These are phyloP conservation scores for Ceyx erithaca DNA, from an alignment of 2,797 vertebrate genomes.

Conservation along the genomic window DNA sequence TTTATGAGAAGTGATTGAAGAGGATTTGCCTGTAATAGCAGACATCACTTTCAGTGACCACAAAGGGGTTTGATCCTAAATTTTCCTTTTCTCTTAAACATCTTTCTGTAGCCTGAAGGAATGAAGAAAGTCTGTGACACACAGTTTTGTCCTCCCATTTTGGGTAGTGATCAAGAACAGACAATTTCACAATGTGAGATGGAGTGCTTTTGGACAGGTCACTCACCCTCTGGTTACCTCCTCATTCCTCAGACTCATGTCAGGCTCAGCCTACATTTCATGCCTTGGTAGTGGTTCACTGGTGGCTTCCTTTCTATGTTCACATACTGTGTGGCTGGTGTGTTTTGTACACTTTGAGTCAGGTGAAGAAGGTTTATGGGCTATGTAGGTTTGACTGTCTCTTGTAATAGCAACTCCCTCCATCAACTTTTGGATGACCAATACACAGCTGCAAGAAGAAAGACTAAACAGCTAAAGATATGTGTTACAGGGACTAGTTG, in stretches of 20 bases:
- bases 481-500: not conserved
- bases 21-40: not conserved
- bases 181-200: fast-evolving
- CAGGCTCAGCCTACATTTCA: not conserved
- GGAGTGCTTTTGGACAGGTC: not conserved
- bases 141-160: not conserved
- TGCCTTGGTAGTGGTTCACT: not conserved
- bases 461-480: not conserved
- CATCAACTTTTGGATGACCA: not conserved
- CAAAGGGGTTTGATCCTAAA: not conserved
- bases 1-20: not conserved
- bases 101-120: not conserved
- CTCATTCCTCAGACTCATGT: fast-evolving
- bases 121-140: not conserved
- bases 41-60: not conserved
- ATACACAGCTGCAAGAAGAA: not conserved
- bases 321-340: not conserved
- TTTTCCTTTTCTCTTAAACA: not conserved
- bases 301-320: not conserved
- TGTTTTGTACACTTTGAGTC: not conserved
- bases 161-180: not conserved
- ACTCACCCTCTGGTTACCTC: not conserved
- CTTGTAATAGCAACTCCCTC: not conserved
- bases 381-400: not conserved
- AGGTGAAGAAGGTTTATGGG: not conserved